These are phyloP conservation scores for Bimastos eiseni DNA, from an alignment of 2,888 invertebrate species.

Conservation along the genomic window DNA sequence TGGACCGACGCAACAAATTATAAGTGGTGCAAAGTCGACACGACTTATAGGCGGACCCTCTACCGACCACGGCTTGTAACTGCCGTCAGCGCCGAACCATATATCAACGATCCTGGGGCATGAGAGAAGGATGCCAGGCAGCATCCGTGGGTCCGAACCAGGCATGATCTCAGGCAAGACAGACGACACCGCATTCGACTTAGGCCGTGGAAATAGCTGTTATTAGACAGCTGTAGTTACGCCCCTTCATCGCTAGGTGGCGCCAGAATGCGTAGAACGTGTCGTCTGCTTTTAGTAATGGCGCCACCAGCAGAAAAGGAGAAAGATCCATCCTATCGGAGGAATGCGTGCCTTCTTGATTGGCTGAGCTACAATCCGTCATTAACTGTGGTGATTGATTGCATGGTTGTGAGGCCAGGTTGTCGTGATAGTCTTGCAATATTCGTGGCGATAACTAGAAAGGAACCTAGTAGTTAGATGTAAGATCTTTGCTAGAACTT, in stretches of 20 bases:
- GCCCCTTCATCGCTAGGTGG: background rate
- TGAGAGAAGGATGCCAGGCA: background rate
- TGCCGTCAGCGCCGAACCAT: background rate
- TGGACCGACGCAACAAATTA: constrained; percentile 1
- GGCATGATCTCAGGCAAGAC: background rate
- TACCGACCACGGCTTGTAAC: background rate
- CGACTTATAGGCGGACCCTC: background rate
- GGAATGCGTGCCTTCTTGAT: background rate
- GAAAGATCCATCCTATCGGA: background rate
- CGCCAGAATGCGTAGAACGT: background rate
- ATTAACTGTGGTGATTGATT: background rate
- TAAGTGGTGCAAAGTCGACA: background rate
- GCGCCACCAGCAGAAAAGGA: background rate
- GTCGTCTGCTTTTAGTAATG: constrained; percentile 1
- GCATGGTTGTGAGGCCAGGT: background rate
- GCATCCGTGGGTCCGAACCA: background rate
- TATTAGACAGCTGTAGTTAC: background rate
- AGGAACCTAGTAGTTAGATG: too few species aligned
- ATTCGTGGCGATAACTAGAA: too few species aligned
- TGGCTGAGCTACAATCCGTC: background rate
- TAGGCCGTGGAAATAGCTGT: background rate
- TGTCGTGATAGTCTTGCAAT: too few species aligned
- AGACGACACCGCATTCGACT: background rate
- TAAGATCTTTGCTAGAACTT: too few species aligned
- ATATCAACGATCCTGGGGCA: background rate